A percentile compares a stretch with the other conserved stretches of the same genome.
These are phyloP conservation scores for Clinocottus analis DNA, from an alignment of 2,113 vertebrate genomes.

Conservation along the genomic window DNA sequence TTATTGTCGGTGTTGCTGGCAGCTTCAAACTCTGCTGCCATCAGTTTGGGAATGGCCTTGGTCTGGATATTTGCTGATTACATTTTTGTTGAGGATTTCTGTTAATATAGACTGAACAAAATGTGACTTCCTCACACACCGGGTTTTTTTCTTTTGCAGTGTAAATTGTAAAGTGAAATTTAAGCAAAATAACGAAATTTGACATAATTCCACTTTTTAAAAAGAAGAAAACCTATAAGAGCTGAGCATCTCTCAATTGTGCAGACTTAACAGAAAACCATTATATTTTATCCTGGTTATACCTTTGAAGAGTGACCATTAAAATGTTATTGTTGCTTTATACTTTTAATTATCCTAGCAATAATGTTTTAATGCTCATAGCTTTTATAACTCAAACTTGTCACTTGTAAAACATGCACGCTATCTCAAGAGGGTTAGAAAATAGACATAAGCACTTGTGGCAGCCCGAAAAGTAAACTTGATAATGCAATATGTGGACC, in stretches of 20 bases:
- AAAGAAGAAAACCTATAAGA: neutral
- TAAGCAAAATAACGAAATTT: neutral
- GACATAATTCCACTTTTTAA: neutral
- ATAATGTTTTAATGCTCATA: neutral
- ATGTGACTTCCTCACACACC: neutral
- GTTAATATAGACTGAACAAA: constrained; percentile 1
- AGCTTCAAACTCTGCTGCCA: neutral
- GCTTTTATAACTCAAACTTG: neutral
- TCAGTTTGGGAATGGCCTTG: neutral
- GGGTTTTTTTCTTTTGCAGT: neutral
- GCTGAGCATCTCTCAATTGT: neutral
- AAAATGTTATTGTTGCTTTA: neutral
- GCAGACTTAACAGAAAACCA: neutral
- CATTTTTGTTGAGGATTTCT: constrained; percentile 11
- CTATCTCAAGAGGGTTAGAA: neutral
- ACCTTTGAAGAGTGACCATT: neutral
- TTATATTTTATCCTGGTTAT: neutral
- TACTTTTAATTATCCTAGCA: neutral
- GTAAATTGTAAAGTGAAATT: too few species aligned
- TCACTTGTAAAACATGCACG: neutral
- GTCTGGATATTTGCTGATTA: neutral
- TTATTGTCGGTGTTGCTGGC: neutral
- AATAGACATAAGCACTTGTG: neutral
- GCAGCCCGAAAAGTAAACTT: neutral
- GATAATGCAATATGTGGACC: neutral